A percentile compares a stretch with the other conserved stretches of the same genome.
Evolutionary conservation across 2,888 invertebrate species (phyloP).

Genomic region (Augiades crinisus): DNA sequence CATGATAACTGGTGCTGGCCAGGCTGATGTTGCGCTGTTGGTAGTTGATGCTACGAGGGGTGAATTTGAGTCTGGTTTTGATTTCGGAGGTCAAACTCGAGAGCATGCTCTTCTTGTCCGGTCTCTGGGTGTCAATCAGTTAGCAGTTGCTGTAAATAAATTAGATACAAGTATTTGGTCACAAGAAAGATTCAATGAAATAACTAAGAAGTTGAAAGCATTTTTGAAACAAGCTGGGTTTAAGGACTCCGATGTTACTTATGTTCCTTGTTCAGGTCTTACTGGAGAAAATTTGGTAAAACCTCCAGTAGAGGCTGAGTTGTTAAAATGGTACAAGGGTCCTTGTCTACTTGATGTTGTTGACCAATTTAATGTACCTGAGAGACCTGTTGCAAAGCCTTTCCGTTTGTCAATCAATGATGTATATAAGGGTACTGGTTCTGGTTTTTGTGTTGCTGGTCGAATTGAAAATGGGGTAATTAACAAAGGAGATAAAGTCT

Average conservation of each 20-base stretch:
- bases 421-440: conserved; percentile 95
- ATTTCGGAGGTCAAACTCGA: conserved; percentile 97
- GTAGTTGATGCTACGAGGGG: conserved; percentile 98
- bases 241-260: conserved; percentile 91
- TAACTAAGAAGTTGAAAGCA: conserved; percentile 88
- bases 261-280: conserved; percentile 98
- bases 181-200: conserved; percentile 93
- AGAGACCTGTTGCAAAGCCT: conserved; percentile 92
- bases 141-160: conserved; percentile 98
- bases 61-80: conserved; percentile 99
- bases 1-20: conserved; percentile 99
- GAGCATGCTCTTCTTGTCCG: conserved; percentile 98
- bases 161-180: conserved; percentile 98
- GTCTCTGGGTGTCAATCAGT: conserved; percentile 93
- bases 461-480: conserved; percentile 95
- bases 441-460: conserved; percentile 95
- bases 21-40: conserved; percentile 98
- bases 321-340: conserved; percentile 90
- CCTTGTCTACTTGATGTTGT: conserved; percentile 93
- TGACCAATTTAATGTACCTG: conserved; percentile 92
- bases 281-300: conserved; percentile 95
- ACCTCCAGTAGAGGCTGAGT: conserved; percentile 83
- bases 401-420: conserved; percentile 96
- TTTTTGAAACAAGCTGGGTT: conserved; percentile 96
- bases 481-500: conserved; percentile 91